phyloP scores from a whole-genome alignment of 2,888 invertebrate species.

The Xestobium rufovillosum region DNA sequence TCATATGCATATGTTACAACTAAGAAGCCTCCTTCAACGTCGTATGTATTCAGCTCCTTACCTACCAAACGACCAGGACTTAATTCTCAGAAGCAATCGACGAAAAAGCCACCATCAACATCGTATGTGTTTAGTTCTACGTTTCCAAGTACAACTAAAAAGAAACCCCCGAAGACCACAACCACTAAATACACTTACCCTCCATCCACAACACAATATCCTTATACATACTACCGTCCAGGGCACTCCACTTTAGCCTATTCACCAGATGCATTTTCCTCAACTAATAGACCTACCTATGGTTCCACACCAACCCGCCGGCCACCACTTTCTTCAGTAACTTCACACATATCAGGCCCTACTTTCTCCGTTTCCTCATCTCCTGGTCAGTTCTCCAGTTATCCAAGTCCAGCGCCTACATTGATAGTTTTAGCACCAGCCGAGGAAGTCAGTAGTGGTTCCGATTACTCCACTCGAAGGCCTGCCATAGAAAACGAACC shows the following conservation, averaged over 20 bases:
- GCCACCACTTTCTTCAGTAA: conserved; percentile 25
- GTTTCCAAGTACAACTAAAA: conserved; percentile 38
- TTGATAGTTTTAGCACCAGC: conserved; percentile 52
- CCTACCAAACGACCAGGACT: conserved; percentile 4
- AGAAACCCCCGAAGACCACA: conserved; percentile 42
- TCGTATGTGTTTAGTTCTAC: conserved; percentile 43
- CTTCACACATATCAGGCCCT: conserved; percentile 31
- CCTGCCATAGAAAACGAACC: conserved; percentile 26
- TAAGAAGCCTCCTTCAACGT: conserved; percentile 43
- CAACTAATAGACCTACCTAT: conserved; percentile 36
- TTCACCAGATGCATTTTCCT: conserved; percentile 29
- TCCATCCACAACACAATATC: conserved; percentile 21
- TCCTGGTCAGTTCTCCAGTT: conserved; percentile 24
- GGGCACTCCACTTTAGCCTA: conserved; percentile 34
- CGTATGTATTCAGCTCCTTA: conserved; percentile 39
- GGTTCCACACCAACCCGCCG: conserved; percentile 30
- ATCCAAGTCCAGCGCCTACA: conserved; percentile 48
- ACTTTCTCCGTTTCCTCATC: conserved; percentile 31
- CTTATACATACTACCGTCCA: conserved; percentile 24
- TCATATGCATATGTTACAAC: too few species aligned
- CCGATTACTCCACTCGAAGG: conserved; percentile 12
- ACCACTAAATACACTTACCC: conserved; percentile 31
- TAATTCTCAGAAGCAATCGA: too few species aligned
- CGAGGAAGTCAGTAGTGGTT: conserved; percentile 27
- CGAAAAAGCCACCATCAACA: conserved; percentile 42